A percentile compares a stretch with the other conserved stretches of the same genome.
Conservation (phyloP, 2,797 vertebrate species). For the Tokudaia muenninki region DNA sequence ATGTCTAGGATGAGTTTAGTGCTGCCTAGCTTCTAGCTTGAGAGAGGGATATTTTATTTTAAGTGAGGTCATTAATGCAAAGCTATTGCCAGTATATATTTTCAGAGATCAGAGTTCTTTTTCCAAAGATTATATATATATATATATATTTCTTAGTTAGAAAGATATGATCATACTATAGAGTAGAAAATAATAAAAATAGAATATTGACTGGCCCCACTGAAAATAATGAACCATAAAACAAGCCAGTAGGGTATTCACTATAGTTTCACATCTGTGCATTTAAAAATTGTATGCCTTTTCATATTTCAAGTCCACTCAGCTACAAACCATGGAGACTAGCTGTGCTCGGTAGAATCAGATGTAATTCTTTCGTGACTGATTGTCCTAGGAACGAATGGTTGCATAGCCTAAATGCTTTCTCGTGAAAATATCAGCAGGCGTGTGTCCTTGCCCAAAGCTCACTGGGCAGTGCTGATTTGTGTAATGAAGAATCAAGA, state of each 20-base stretch:
- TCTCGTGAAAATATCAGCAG: slow-evolving; percentile 61
- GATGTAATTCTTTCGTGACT: neutral
- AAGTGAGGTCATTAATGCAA: slow-evolving; percentile 31
- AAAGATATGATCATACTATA: neutral
- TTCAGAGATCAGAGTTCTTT: slow-evolving; percentile 54
- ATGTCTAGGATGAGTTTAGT: slow-evolving; percentile 83
- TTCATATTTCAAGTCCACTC: slow-evolving; percentile 19
- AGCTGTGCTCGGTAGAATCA: slow-evolving; percentile 19
- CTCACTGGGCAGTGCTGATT: slow-evolving; percentile 31
- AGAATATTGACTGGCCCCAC: neutral
- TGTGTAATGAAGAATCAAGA: slow-evolving; percentile 6
- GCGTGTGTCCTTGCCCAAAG: neutral
- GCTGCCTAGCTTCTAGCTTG: slow-evolving; percentile 68
- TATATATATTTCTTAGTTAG: slow-evolving; percentile 44
- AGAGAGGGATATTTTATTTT: slow-evolving; percentile 54
- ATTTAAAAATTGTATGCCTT: slow-evolving; percentile 31
- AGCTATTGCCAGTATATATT: slow-evolving; percentile 35
- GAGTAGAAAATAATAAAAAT: slow-evolving; percentile 36
- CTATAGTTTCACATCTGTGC: neutral
- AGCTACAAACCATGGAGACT: neutral
- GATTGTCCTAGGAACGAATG: slow-evolving; percentile 40
- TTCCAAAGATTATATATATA: neutral
- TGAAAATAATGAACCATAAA: neutral
- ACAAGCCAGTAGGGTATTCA: neutral
- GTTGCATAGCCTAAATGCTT: slow-evolving; percentile 37